A percentile compares a stretch with the other conserved stretches of the same genome.
Conservation (phyloP, 2,888 invertebrate species). For the Aphodius granarius region DNA sequence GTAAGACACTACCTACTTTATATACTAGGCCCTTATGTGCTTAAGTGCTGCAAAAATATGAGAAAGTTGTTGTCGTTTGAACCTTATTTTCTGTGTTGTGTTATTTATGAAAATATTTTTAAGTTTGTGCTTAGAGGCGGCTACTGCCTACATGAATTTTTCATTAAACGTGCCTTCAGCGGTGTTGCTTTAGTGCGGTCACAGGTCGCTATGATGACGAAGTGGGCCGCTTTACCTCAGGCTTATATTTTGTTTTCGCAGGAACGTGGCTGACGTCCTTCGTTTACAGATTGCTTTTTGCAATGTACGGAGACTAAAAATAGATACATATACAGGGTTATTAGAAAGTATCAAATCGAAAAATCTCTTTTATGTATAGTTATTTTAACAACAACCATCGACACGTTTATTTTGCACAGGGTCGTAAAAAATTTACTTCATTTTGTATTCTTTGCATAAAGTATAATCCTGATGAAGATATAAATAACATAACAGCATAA, state of each 20-base stretch:
- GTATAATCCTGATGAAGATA: too few species aligned
- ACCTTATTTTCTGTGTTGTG: not conserved
- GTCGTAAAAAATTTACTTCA: too few species aligned
- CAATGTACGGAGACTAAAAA: not conserved
- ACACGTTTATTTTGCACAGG: too few species aligned
- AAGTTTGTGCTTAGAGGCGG: not conserved
- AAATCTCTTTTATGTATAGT: too few species aligned
- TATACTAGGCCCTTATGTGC: too few species aligned
- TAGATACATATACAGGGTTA: too few species aligned
- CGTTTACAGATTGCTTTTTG: not conserved
- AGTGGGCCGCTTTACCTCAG: not conserved
- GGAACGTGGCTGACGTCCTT: not conserved
- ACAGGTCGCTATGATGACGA: not conserved
- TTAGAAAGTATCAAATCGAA: too few species aligned
- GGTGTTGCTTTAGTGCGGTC: not conserved
- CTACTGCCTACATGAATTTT: not conserved
- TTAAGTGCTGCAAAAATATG: not conserved
- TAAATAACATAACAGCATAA: too few species aligned
- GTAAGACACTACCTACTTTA: too few species aligned
- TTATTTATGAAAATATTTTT: not conserved
- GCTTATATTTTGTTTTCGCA: not conserved
- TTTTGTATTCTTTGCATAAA: too few species aligned
- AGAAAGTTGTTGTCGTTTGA: not conserved
- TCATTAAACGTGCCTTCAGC: not conserved
- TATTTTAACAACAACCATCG: too few species aligned